These are phyloP conservation scores for Drosophila hydei DNA, from an alignment of 1,140 invertebrate species.

Conservation along the genomic window DNA sequence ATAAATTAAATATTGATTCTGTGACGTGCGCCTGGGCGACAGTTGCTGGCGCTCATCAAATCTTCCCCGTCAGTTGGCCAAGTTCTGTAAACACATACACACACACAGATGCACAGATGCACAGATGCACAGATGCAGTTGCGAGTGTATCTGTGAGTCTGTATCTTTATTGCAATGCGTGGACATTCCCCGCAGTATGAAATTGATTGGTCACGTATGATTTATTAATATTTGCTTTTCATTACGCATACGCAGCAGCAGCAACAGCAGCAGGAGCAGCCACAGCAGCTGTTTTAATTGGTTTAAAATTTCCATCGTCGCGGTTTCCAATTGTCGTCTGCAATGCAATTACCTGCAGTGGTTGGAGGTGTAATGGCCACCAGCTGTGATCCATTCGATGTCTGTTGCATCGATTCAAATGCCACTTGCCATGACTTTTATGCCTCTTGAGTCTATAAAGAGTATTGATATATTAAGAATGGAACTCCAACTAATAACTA, in stretches of 20 bases:
- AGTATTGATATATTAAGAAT: background rate
- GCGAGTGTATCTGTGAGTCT: slow-evolving; percentile 16
- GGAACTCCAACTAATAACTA: too few species aligned
- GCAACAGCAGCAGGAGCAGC: background rate
- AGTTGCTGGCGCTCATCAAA: slow-evolving; percentile 38
- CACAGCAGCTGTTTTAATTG: slow-evolving; percentile 77
- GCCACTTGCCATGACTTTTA: slow-evolving; percentile 2
- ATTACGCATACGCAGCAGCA: slow-evolving; percentile 69
- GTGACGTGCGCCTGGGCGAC: slow-evolving; percentile 50
- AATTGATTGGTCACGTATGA: slow-evolving; percentile 82
- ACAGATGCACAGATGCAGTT: background rate
- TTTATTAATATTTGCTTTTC: slow-evolving; percentile 82
- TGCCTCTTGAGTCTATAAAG: background rate
- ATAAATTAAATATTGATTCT: slow-evolving; percentile 83
- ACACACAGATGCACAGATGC: background rate
- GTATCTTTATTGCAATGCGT: slow-evolving; percentile 16
- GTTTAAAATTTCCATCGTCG: slow-evolving; percentile 77
- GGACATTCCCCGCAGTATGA: slow-evolving; percentile 48
- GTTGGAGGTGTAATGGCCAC: slow-evolving; percentile 74
- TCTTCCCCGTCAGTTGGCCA: slow-evolving; percentile 26
- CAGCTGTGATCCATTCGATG: slow-evolving; percentile 66
- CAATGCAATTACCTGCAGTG: slow-evolving; percentile 64
- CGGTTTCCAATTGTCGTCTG: slow-evolving; percentile 40
- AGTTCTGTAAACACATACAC: background rate
- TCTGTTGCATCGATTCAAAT: slow-evolving; percentile 4